phyloP scores from a whole-genome alignment of 2,113 vertebrate genomes.

The Micronisus gabar region DNA sequence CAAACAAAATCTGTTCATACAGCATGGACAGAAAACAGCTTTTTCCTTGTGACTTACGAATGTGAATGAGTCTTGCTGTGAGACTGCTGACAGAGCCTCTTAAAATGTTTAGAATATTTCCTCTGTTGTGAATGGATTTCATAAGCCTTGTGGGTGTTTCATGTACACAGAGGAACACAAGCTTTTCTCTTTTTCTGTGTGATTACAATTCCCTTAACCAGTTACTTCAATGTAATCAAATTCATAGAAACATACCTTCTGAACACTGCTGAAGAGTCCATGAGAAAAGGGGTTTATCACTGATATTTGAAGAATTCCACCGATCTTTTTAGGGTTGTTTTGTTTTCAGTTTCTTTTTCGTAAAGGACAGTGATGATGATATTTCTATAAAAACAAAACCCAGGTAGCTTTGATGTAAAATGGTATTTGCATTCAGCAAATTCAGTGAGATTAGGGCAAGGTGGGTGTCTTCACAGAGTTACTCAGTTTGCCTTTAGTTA shows the following conservation, averaged over 20 bases:
- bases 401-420: neutral
- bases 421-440: neutral
- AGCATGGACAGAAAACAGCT: conserved; percentile 26
- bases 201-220: neutral
- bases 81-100: conserved; percentile 6
- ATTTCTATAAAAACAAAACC: neutral
- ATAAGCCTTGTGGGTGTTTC: neutral
- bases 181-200: neutral
- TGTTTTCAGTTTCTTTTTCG: neutral
- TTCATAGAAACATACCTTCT: neutral
- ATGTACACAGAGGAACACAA: neutral
- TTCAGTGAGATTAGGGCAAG: neutral
- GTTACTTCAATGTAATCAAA: neutral
- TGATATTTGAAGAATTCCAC: neutral
- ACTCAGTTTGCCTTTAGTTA: neutral
- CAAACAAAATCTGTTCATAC: conserved; percentile 62
- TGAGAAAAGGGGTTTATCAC: neutral
- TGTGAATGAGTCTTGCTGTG: conserved; percentile 9
- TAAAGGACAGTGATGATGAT: neutral
- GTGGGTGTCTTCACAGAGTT: neutral
- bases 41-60: conserved; percentile 20
- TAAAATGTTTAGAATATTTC: conserved; percentile 12
- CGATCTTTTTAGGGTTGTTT: neutral
- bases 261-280: neutral
- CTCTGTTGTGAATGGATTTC: neutral